Percentiles rank a stretch among this genome's conserved stretches.
These are phyloP conservation scores for Nematolebias whitei DNA, from an alignment of 2,113 vertebrate species.

Conservation along the genomic window DNA sequence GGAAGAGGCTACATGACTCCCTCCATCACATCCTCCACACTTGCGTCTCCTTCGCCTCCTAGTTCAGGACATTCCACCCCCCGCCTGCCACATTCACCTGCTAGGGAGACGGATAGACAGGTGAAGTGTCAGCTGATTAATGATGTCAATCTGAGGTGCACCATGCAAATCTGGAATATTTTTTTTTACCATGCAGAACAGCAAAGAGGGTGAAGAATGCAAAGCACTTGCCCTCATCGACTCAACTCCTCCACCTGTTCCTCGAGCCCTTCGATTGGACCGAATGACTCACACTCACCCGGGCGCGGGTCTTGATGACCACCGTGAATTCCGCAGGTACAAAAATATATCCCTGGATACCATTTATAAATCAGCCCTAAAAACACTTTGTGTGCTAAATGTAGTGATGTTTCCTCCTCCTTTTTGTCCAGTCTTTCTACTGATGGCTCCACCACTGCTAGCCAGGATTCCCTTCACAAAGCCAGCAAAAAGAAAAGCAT, in stretches of 20 bases:
- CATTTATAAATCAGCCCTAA: neutral
- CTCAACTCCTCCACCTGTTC: slow-evolving; percentile 85
- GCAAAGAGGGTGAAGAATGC: slow-evolving; percentile 87
- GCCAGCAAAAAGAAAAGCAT: slow-evolving; percentile 95
- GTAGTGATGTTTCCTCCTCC: neutral
- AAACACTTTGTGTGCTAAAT: neutral
- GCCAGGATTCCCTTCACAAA: slow-evolving; percentile 92
- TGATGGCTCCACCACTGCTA: slow-evolving; percentile 81
- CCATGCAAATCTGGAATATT: neutral
- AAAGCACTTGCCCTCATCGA: slow-evolving; percentile 86
- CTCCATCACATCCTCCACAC: slow-evolving; percentile 89
- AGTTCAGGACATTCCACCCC: slow-evolving; percentile 93
- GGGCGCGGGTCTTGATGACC: slow-evolving; percentile 87
- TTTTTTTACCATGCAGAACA: slow-evolving; percentile 78
- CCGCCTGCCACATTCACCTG: slow-evolving; percentile 87
- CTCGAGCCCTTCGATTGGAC: slow-evolving; percentile 87
- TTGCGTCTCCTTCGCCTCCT: slow-evolving; percentile 90
- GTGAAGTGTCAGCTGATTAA: slow-evolving; percentile 42
- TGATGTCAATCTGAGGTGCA: neutral
- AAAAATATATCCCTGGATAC: neutral
- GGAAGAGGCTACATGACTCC: slow-evolving; percentile 87
- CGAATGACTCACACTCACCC: slow-evolving; percentile 91
- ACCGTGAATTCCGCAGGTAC: slow-evolving; percentile 87
- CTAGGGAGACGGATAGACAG: slow-evolving; percentile 86
- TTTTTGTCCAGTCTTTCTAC: slow-evolving; percentile 75